phyloP scores from a whole-genome alignment of 64 coral and sea anemone species.

The Actinia tenebrosa region DNA sequence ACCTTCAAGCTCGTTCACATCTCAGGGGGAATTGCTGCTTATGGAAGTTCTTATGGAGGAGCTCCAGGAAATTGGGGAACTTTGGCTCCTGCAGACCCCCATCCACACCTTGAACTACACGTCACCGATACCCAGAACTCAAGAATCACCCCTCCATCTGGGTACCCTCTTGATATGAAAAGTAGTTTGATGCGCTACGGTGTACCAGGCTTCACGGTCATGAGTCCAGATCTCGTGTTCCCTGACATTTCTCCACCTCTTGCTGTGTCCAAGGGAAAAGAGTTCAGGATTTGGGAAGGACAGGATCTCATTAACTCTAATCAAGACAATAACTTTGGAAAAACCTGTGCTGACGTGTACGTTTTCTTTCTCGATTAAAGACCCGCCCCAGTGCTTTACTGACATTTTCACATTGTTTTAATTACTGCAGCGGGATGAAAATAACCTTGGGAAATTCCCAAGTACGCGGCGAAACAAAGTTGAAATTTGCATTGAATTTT shows the following conservation, averaged over 20 bases:
- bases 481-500: no score
- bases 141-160: neutral
- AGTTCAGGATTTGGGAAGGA: constrained; percentile 17
- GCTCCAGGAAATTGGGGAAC: neutral
- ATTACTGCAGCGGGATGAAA: no score
- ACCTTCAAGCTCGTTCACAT: neutral
- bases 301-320: neutral
- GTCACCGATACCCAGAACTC: neutral
- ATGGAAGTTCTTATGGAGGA: neutral
- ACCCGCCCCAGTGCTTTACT: no score
- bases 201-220: neutral
- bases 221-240: neutral
- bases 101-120: neutral
- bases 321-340: neutral
- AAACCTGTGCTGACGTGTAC: neutral
- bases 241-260: neutral
- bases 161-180: no score
- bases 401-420: no score
- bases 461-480: no score
- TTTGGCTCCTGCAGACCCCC: neutral
- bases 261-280: neutral
- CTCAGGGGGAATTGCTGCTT: neutral
- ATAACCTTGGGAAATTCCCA: no score
- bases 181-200: neutral
- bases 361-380: neutral